These are phyloP conservation scores for Orthonyx spaldingii DNA, from an alignment of 2,113 vertebrate species.

Conservation along the genomic window DNA sequence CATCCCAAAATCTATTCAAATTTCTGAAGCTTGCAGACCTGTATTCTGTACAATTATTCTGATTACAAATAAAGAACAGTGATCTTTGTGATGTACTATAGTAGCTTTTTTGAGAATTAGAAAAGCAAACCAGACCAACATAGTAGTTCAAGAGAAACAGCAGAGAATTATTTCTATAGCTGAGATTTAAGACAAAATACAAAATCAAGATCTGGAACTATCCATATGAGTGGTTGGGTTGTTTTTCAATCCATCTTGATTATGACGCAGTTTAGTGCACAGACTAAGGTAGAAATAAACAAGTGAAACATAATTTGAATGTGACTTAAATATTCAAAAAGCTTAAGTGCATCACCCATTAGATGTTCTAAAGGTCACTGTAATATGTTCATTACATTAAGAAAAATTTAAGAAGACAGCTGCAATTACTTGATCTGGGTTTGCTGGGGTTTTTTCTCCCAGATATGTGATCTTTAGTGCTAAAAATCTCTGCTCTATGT, in stretches of 20 bases:
- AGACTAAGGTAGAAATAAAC: background rate
- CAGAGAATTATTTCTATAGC: background rate
- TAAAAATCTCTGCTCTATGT: background rate
- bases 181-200: background rate
- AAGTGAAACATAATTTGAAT: background rate
- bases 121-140: background rate
- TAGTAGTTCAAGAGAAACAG: background rate
- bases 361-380: slow-evolving; percentile 9
- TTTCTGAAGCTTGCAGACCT: background rate
- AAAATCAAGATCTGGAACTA: background rate
- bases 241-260: background rate
- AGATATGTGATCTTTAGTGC: background rate
- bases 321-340: slow-evolving; percentile 12
- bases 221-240: fast-evolving
- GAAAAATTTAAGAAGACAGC: slow-evolving; percentile 31
- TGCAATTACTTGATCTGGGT: background rate
- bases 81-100: background rate
- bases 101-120: background rate
- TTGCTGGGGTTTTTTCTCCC: background rate
- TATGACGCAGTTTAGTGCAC: background rate
- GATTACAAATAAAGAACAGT: background rate
- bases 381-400: slow-evolving; percentile 41
- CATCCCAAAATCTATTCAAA: background rate
- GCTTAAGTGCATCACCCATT: background rate
- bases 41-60: background rate